Evolutionary conservation across 2,888 invertebrate genomes (phyloP).

Genomic region (Nomada lathburiana): DNA sequence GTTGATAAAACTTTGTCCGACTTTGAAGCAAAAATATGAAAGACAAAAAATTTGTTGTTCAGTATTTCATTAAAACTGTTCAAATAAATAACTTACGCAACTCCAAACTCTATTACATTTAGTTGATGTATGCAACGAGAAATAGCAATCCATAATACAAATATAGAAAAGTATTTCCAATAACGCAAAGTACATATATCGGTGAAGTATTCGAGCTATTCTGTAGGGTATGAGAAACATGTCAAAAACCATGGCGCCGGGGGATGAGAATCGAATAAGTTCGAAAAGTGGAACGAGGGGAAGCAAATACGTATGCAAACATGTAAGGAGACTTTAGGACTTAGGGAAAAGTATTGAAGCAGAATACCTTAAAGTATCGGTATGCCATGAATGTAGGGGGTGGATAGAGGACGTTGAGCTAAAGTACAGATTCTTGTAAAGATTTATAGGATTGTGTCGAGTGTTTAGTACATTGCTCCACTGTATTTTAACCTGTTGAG

Average conservation of each 20-base stretch:
- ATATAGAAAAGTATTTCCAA: not conserved
- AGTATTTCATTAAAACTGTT: no score
- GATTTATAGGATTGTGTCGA: not conserved
- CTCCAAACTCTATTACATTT: no score
- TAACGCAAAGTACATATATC: not conserved
- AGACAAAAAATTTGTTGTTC: no score
- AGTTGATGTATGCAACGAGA: no score
- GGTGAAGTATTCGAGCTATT: not conserved
- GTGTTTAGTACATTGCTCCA: not conserved
- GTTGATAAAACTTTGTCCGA: no score
- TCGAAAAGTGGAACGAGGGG: not conserved
- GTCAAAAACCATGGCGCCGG: not conserved
- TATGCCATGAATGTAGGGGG: not conserved
- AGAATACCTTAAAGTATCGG: constrained; percentile 8
- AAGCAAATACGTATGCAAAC: constrained; percentile 10
- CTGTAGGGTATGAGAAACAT: not conserved
- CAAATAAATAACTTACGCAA: no score
- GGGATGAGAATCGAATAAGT: constrained; percentile 7
- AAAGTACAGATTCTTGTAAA: not conserved
- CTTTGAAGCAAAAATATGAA: no score
- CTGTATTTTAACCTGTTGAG: constrained; percentile 19
- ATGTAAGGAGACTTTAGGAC: not conserved
- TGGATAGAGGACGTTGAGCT: not conserved
- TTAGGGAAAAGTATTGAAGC: not conserved
- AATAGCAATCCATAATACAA: not conserved